Conservation (phyloP, 1,140 invertebrate genomes). For the Leptopilina boulardi region DNA sequence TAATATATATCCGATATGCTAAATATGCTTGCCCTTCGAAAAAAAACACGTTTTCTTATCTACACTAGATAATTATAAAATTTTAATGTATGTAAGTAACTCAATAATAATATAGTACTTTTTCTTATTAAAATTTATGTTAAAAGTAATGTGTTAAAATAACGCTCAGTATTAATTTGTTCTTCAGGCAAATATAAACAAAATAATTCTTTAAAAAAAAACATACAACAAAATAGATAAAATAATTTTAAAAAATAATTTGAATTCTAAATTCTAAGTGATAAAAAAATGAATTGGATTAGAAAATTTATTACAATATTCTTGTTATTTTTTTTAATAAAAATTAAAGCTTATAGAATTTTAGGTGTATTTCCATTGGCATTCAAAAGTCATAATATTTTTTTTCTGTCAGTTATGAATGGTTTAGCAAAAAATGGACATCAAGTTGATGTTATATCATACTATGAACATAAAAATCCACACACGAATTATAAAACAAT, state of each 20-base stretch:
- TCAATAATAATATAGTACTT: too few species aligned
- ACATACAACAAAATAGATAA: background rate
- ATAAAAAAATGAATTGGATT: background rate
- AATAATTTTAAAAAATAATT: background rate
- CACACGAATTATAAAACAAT: constrained; percentile 51
- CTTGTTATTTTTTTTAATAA: background rate
- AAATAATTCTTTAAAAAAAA: too few species aligned
- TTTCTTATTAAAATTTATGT: too few species aligned
- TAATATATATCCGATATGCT: too few species aligned
- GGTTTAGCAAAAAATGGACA: constrained; percentile 71
- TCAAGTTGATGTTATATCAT: constrained; percentile 55
- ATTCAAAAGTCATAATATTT: constrained; percentile 65
- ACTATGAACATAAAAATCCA: constrained; percentile 14
- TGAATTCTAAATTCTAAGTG: background rate
- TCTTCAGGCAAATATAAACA: too few species aligned
- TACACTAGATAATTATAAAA: too few species aligned
- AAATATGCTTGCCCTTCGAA: too few species aligned
- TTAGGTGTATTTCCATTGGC: constrained; percentile 66
- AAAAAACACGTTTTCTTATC: too few species aligned
- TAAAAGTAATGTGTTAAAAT: too few species aligned
- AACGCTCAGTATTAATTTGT: too few species aligned
- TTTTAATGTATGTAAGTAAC: too few species aligned
- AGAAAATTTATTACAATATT: background rate
- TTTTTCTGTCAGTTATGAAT: constrained; percentile 65
- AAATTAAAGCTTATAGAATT: constrained; percentile 46